phyloP scores from a whole-genome alignment of 2,113 vertebrate genomes.

The Centropus bengalensis region DNA sequence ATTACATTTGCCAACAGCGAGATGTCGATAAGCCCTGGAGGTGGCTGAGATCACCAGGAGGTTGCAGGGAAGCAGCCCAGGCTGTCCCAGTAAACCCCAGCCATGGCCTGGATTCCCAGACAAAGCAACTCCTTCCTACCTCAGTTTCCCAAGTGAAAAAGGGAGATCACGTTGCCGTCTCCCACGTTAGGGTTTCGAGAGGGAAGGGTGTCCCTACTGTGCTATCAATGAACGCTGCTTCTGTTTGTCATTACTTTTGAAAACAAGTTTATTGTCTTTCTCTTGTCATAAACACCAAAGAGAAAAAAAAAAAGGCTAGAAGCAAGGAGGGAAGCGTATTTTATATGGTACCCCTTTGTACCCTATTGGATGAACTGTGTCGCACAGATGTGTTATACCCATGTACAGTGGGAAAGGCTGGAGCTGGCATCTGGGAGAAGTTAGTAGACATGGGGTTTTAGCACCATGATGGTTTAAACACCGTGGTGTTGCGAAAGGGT shows the following conservation, averaged over 20 bases:
- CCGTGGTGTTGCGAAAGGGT: neutral
- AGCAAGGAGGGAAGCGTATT: no score
- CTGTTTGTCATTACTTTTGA: neutral
- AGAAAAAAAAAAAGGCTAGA: neutral
- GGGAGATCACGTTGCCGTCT: accelerated
- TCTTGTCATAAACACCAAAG: neutral
- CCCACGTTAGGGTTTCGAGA: neutral
- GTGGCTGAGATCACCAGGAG: neutral
- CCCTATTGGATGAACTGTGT: accelerated
- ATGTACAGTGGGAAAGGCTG: neutral
- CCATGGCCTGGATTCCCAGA: neutral
- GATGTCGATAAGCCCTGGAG: neutral
- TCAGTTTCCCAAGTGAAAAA: neutral
- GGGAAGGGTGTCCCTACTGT: accelerated
- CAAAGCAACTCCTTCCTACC: neutral
- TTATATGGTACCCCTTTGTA: neutral
- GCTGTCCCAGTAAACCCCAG: accelerated
- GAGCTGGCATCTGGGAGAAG: neutral
- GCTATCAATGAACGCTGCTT: accelerated
- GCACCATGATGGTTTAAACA: neutral
- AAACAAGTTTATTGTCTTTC: neutral
- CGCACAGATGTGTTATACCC: neutral
- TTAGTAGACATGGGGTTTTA: neutral
- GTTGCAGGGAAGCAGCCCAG: neutral
- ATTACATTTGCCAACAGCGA: neutral